Conservation (phyloP, 30 jellyfish, hydroid and myxozoan genomes). For the Rhopilema esculentum region DNA sequence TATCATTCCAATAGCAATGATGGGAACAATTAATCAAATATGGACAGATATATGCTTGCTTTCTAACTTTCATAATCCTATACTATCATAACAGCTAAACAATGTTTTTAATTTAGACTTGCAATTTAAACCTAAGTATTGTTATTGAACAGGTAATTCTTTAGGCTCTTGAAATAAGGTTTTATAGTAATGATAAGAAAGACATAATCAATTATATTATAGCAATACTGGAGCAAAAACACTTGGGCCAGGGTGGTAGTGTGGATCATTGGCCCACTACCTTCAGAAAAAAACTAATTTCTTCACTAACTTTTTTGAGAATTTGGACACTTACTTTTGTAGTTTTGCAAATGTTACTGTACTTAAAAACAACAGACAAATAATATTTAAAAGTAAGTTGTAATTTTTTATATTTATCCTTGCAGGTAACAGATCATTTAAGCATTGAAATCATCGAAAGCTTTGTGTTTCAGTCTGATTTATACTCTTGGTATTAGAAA, state of each 20-base stretch:
- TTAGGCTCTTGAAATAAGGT: not conserved
- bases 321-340: not conserved
- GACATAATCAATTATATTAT: not conserved
- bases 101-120: not conserved
- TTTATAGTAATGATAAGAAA: not conserved
- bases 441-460: not conserved
- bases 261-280: not conserved
- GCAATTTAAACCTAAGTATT: not conserved
- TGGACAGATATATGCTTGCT: slow-evolving; percentile 24
- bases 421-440: not conserved
- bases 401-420: not conserved
- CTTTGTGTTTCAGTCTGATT: not conserved
- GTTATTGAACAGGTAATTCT: not conserved
- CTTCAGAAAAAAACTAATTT: not conserved
- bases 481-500: slow-evolving; percentile 15
- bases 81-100: slow-evolving; percentile 6
- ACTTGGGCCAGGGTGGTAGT: not conserved
- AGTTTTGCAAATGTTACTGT: not conserved
- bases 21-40: slow-evolving; percentile 22
- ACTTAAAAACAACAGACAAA: not conserved
- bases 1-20: slow-evolving; percentile 18
- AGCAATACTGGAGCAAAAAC: not conserved
- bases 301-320: not conserved
- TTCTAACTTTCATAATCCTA: slow-evolving; percentile 18
- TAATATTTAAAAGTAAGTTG: not conserved